Conservation (phyloP, 1,140 invertebrate genomes). For the Catajapyx aquilonaris region DNA sequence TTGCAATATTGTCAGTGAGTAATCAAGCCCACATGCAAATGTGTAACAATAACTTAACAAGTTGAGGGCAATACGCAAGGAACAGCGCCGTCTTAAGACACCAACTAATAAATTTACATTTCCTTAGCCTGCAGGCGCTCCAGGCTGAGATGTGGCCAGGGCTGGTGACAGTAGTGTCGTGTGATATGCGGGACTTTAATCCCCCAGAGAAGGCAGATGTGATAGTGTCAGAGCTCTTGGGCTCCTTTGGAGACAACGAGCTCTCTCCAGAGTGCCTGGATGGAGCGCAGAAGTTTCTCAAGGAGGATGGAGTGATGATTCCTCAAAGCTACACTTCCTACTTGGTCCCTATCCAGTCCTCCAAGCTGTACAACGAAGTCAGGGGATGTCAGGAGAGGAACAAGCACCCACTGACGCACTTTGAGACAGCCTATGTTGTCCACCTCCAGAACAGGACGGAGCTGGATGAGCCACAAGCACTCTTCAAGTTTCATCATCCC, state of each 20-base stretch:
- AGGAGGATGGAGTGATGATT: constrained; percentile 79
- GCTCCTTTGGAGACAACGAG: constrained; percentile 98
- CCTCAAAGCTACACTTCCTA: constrained; percentile 78
- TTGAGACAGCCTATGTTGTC: constrained; percentile 83
- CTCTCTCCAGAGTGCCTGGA: constrained; percentile 96
- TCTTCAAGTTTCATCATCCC: constrained; percentile 83
- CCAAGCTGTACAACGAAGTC: constrained; percentile 53
- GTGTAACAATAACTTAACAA: too few species aligned
- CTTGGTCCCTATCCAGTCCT: constrained; percentile 62
- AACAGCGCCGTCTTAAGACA: too few species aligned
- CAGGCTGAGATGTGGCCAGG: constrained; percentile 63
- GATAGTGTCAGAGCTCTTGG: constrained; percentile 85
- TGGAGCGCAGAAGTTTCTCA: constrained; percentile 73
- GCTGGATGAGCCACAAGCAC: constrained; percentile 48
- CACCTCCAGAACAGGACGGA: constrained; percentile 76
- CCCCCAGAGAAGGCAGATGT: constrained; percentile 76
- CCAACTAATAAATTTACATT: too few species aligned
- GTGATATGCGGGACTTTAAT: constrained; percentile 79
- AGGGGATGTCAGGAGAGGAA: constrained; percentile 30
- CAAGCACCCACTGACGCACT: constrained; percentile 33
- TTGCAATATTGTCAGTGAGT: too few species aligned
- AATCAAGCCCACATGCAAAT: too few species aligned
- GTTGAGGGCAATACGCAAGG: too few species aligned
- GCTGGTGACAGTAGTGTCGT: constrained; percentile 48
- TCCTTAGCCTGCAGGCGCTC: constrained; percentile 40